These are phyloP conservation scores for Ophion obscuratus DNA, from an alignment of 2,888 invertebrate species.

Conservation along the genomic window DNA sequence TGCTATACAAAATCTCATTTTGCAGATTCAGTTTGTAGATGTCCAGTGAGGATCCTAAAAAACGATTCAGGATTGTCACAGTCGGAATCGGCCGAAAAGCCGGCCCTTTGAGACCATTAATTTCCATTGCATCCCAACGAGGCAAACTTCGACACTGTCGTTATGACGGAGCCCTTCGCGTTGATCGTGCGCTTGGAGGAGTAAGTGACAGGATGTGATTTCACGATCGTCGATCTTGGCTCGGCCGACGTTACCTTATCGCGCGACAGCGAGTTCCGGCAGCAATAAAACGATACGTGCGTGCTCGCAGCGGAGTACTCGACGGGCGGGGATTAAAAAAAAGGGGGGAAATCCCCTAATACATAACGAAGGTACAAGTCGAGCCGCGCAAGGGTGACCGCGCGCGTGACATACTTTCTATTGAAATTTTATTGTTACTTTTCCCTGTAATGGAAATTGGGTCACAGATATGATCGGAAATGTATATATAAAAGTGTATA, in stretches of 20 bases:
- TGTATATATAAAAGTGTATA: too few species aligned
- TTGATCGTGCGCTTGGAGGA: background rate
- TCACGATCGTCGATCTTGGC: conserved; percentile 5
- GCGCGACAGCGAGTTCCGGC: conserved; percentile 27
- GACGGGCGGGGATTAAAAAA: background rate
- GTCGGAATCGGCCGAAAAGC: background rate
- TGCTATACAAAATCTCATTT: too few species aligned
- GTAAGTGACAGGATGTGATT: background rate
- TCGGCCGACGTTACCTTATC: conserved; percentile 29
- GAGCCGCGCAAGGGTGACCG: background rate
- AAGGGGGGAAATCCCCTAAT: background rate
- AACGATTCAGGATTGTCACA: background rate
- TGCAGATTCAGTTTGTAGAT: background rate
- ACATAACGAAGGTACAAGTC: background rate
- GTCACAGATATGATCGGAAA: conserved; percentile 69
- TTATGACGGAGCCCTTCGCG: background rate
- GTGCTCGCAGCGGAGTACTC: conserved; percentile 12
- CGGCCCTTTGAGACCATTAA: background rate
- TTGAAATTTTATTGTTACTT: background rate
- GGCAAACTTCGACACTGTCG: background rate
- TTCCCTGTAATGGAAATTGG: conserved; percentile 7
- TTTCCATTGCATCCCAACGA: conserved; percentile 11
- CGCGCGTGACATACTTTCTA: background rate
- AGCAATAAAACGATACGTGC: conserved; percentile 43
- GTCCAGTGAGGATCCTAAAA: background rate